phyloP scores from a whole-genome alignment of 2,113 vertebrate species.

The Entomyzon cyanotis region DNA sequence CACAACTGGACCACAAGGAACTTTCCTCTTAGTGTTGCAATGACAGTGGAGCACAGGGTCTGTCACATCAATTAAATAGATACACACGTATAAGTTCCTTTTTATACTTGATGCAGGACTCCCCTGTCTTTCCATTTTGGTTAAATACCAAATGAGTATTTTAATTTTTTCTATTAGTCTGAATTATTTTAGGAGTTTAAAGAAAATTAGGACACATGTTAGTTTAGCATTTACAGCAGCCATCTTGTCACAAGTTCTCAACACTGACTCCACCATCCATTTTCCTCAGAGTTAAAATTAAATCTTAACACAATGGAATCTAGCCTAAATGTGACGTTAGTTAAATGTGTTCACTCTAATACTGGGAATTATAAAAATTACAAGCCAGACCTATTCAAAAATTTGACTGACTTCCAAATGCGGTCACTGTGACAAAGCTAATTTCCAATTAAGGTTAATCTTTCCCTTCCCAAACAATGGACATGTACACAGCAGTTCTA shows the following conservation, averaged over 20 bases:
- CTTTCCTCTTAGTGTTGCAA: not conserved
- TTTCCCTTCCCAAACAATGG: not conserved
- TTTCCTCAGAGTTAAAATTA: slow-evolving; percentile 43
- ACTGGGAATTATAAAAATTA: slow-evolving; percentile 14
- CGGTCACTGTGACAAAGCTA: slow-evolving; percentile 34
- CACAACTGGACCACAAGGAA: not conserved
- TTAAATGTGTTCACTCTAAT: not conserved
- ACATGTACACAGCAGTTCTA: not conserved
- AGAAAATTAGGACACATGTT: not conserved
- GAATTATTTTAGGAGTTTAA: not conserved
- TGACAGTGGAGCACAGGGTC: not conserved
- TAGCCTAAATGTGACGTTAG: not conserved
- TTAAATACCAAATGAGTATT: not conserved
- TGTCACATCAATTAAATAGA: not conserved
- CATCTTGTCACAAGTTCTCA: not conserved
- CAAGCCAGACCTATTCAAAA: slow-evolving; percentile 28
- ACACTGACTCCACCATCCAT: not conserved
- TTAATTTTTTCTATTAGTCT: not conserved
- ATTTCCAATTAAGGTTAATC: not conserved
- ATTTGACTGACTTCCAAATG: slow-evolving; percentile 12
- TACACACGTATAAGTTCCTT: not conserved
- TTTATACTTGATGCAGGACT: not conserved
- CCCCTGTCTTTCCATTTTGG: not conserved
- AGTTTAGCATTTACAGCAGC: not conserved
- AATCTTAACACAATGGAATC: slow-evolving; percentile 22